Base-by-base conservation (phyloP, 92 coral and sea anemone species). In the Blastomussa wellsi region DNA sequence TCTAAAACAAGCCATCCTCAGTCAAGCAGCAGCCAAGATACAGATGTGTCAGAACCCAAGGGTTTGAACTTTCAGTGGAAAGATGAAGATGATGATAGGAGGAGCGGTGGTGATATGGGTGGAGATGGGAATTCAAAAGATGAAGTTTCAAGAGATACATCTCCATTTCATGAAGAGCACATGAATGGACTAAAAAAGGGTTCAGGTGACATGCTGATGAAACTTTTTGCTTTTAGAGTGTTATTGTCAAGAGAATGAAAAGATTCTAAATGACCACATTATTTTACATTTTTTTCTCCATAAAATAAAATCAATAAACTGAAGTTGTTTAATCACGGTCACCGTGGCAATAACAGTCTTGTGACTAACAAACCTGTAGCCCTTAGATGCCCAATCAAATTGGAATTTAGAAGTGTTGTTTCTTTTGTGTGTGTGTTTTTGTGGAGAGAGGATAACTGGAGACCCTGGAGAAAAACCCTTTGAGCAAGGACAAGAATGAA, bases 21-120 rank as follows among this genome's bases (percentile, higher is more conserved):
- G 51, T 88, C 93, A 11, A 87, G 88, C 74, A 82, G 85, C 32
- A 91, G 93, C 14, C 86, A 77, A n/a, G 80, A 82, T 51, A 83
- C 87, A 28, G 93, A 88, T 47, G 74, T 73, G 31, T 83, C 87
- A 11, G 87, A 83, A 74, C 70, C 80, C 57, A 74, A 39, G 16
- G 64, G 87, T 47, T 49, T 83, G 49, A 83, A 83, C 42, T 83
- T 83, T 42, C 87, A 83, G 14, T 83, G 80, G 87, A 47, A 55
- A 83, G 80, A 41, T 14, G 74, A 74, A 28, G 80, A 19, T 39
- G 64, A 42, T 13, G 36, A 12, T 28, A 59, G 22, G 74, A 83
- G 42, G 52, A 31, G 74, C n/a, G 79, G 16, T 24, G 19, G 17
- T 28, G 24, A 12, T 14, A 41, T 66, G 47, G 70, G 53, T 47